Evolutionary conservation across 2,888 invertebrate species (phyloP), one percentile per base, ranked within the genome.

Genomic region (Noctuana brunneofusca): DNA sequence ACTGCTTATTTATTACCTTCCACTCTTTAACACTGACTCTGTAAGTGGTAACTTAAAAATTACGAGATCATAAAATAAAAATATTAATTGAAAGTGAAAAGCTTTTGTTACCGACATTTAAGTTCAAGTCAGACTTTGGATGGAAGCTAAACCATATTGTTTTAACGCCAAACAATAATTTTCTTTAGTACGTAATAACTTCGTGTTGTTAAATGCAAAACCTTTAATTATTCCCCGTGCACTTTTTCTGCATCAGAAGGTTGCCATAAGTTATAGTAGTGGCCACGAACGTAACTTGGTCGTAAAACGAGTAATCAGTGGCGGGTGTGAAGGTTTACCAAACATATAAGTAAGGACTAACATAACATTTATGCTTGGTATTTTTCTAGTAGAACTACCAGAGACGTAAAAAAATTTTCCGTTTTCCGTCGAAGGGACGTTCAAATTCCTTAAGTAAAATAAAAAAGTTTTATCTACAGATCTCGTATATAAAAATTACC

Each of bases 241-340:
- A 58, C 27, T 32, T 48, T 20, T 35, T 35, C 4, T 49, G 49
- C 48, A 54, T 38, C 20, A 53, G 18, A 35, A n/a, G 55, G 49
- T 16, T 16, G 49, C 48, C 9, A 48, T 58, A 58, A 58, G 49
- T 22, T 6, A 11, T 27, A 20, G 35, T 27, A 54, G 55, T 35
- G 57, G 32, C 20, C 32, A 48, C 48, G 18, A 46, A 41, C 30
- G 49, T 22, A 6, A 48, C 55, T 24, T 22, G 12, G n/a, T 52
- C 58, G 41, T 58, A 58, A 58, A 50, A 27, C 20, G 12, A n/a
- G 50, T 41, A 50, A 58, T 58, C 58, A 50, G 58, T 52, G 49
- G 35, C 41, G 50, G 24, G 48, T 52, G 41, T 41, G 18, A 58
- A 58, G 52, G 38, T 41, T 41, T n/a, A 46, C 46, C 20, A 46